Conservation (phyloP, 2,797 vertebrate species). For the Anabas testudineus region DNA sequence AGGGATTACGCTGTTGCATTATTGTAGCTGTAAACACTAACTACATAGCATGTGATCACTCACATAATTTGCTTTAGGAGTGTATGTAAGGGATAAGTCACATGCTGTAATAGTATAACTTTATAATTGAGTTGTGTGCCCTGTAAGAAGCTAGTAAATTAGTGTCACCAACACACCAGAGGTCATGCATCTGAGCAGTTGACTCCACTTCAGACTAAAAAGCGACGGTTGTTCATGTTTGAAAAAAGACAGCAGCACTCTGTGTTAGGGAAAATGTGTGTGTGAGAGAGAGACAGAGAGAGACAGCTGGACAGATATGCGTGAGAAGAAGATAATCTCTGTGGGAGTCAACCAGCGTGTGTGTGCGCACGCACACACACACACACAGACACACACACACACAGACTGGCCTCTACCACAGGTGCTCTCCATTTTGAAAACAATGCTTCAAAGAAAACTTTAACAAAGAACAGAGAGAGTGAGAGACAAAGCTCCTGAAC, state of each 20-base stretch:
- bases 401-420: constrained; percentile 31
- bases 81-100: too few species aligned
- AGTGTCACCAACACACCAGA: too few species aligned
- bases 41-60: too few species aligned
- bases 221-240: too few species aligned
- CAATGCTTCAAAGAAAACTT: constrained; percentile 68
- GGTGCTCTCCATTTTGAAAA: constrained; percentile 64
- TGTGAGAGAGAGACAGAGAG: constrained; percentile 15
- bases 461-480: constrained; percentile 57
- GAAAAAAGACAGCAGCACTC: not conserved
- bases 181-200: too few species aligned
- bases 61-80: too few species aligned
- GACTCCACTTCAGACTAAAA: too few species aligned
- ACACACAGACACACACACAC: constrained; percentile 10
- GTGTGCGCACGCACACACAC: constrained; percentile 9
- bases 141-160: too few species aligned
- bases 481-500: constrained; percentile 38
- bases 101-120: too few species aligned
- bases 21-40: too few species aligned
- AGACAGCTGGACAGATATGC: constrained; percentile 65
- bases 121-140: too few species aligned
- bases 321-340: constrained; percentile 66
- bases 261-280: not conserved
- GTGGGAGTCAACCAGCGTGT: constrained; percentile 37
- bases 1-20: too few species aligned